phyloP scores from a whole-genome alignment of 2,113 vertebrate genomes.

The Micronycteris hirsuta region DNA sequence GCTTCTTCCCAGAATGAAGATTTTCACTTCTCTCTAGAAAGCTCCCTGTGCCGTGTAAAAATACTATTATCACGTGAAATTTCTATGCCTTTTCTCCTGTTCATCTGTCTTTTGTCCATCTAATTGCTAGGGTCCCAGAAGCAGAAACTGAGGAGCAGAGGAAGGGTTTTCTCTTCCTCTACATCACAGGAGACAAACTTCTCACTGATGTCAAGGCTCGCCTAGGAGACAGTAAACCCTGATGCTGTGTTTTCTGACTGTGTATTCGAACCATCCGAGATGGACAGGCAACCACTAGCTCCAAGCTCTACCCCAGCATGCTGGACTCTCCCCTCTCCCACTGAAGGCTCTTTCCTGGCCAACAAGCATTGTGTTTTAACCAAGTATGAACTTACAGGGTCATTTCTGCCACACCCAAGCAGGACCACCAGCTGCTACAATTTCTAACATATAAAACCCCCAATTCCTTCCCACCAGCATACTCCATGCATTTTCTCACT shows the following conservation, averaged over 20 bases:
- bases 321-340: neutral
- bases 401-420: neutral
- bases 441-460: neutral
- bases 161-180: neutral
- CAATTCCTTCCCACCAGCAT: neutral
- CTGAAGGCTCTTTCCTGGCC: neutral
- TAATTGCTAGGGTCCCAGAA: too few species aligned
- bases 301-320: neutral
- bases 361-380: neutral
- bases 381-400: neutral
- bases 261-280: too few species aligned
- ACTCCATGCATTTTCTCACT: neutral
- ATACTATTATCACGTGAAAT: too few species aligned
- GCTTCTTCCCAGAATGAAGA: neutral
- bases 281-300: neutral
- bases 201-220: accelerated
- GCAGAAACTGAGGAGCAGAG: neutral
- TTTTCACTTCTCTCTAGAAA: neutral
- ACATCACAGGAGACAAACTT: neutral
- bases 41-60: neutral
- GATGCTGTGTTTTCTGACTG: too few species aligned
- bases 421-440: neutral
- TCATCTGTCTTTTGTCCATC: neutral
- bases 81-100: neutral
- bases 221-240: neutral